A percentile compares a stretch with the other conserved stretches of the same genome.
Evolutionary conservation across 2,888 invertebrate species (phyloP).

Genomic region (Marronus borbonicus): DNA sequence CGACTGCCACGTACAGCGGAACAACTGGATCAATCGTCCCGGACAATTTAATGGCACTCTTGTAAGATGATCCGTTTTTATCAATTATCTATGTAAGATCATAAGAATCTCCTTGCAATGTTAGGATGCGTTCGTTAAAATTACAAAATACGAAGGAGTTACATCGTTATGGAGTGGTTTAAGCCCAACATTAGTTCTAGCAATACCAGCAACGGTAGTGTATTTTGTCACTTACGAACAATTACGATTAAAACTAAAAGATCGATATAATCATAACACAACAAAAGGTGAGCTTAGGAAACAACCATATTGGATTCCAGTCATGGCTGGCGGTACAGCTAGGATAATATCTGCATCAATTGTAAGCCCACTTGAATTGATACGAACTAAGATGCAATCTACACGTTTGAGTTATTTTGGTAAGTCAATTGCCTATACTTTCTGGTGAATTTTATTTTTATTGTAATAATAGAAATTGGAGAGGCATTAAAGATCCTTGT

Average conservation of each 20-base stretch:
- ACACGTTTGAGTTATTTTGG: slow-evolving; percentile 87
- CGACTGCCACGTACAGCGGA: slow-evolving; percentile 77
- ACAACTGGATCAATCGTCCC: slow-evolving; percentile 76
- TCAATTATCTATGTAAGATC: slow-evolving; percentile 42
- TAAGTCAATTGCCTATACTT: slow-evolving; percentile 64
- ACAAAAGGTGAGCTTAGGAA: slow-evolving; percentile 60
- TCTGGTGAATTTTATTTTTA: slow-evolving; percentile 13
- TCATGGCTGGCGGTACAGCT: slow-evolving; percentile 89
- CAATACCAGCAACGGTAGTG: slow-evolving; percentile 95
- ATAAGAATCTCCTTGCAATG: slow-evolving; percentile 51
- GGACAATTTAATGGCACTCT: slow-evolving; percentile 86
- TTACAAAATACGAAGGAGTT: slow-evolving; percentile 90
- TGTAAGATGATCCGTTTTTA: slow-evolving; percentile 68
- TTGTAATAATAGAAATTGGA: slow-evolving; percentile 72
- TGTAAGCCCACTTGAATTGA: slow-evolving; percentile 95
- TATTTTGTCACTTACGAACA: slow-evolving; percentile 99
- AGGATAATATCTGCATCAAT: slow-evolving; percentile 86
- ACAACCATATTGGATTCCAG: slow-evolving; percentile 84
- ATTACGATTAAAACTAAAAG: slow-evolving; percentile 79
- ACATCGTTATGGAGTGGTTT: slow-evolving; percentile 97
- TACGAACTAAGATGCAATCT: slow-evolving; percentile 99
- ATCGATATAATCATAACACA: slow-evolving; percentile 71
- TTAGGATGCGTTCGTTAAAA: slow-evolving; percentile 97
- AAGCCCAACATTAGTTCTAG: slow-evolving; percentile 95
- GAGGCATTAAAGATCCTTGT: slow-evolving; percentile 76